Conservation (phyloP, 2,888 invertebrate species). For the Lasioglossum morio region DNA sequence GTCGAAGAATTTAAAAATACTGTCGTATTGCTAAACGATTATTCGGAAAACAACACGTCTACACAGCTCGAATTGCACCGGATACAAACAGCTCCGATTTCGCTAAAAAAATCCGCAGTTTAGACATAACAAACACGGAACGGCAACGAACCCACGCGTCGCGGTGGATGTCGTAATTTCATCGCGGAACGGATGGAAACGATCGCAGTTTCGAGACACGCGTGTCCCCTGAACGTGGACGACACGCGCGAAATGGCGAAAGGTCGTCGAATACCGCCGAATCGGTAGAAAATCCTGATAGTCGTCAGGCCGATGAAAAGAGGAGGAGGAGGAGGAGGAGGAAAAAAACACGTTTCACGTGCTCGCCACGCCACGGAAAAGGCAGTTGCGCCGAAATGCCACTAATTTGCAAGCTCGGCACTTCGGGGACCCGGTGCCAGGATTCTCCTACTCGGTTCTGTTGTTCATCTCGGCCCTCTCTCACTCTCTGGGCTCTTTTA, state of each 20-base stretch:
- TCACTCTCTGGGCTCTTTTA: slow-evolving; percentile 52
- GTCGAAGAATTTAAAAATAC: no score
- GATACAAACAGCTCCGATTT: not conserved
- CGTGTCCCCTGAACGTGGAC: not conserved
- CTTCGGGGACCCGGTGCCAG: slow-evolving; percentile 36
- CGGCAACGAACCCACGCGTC: not conserved
- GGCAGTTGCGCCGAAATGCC: slow-evolving; percentile 39
- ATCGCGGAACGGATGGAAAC: not conserved
- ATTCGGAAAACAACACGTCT: not conserved
- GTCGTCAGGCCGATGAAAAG: not conserved
- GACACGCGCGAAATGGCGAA: not conserved
- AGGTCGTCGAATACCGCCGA: slow-evolving; percentile 14
- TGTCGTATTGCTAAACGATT: no score
- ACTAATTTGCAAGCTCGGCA: slow-evolving; percentile 62
- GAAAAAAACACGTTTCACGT: not conserved
- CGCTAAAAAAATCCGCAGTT: not conserved
- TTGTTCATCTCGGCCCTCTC: slow-evolving; percentile 28
- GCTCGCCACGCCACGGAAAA: slow-evolving; percentile 9
- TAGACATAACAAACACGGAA: not conserved
- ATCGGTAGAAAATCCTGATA: slow-evolving; percentile 27
- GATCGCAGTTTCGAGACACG: not conserved
- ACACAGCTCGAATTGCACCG: not conserved
- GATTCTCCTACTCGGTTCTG: slow-evolving; percentile 46
- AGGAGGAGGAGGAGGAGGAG: no score
- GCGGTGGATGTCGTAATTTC: not conserved